Evolutionary conservation across 2,888 invertebrate species (phyloP).

Genomic region (Callosobruchus maculatus): DNA sequence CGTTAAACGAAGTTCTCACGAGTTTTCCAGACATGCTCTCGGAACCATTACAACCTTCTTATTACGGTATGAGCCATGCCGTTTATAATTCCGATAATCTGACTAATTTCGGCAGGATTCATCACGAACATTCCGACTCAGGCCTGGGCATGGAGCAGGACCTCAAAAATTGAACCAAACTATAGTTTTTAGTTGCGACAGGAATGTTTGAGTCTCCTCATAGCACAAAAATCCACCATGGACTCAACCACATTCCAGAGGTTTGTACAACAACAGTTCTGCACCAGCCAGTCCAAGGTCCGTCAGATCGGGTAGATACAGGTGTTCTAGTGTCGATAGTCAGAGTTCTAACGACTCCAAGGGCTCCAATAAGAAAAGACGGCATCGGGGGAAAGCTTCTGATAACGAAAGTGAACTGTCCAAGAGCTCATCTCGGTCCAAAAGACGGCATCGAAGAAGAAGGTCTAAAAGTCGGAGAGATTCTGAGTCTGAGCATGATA

Average conservation of each 20-base stretch:
- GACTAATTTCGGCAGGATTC: too few species aligned
- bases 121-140: too few species aligned
- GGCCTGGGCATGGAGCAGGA: too few species aligned
- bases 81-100: too few species aligned
- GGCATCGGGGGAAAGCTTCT: conserved; percentile 79
- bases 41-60: background rate
- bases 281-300: conserved; percentile 72
- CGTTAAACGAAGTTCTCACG: background rate
- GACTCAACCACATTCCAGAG: conserved; percentile 68
- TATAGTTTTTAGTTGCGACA: too few species aligned
- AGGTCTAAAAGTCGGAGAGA: conserved; percentile 74
- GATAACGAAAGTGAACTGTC: conserved; percentile 90
- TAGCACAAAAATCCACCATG: conserved; percentile 81
- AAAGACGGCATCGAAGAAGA: conserved; percentile 70
- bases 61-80: background rate
- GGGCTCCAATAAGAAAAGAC: conserved; percentile 64
- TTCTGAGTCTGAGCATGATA: conserved; percentile 66
- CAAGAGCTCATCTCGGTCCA: conserved; percentile 77
- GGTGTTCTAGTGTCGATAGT: conserved; percentile 83
- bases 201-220: conserved; percentile 68
- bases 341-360: conserved; percentile 85
- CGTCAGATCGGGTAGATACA: conserved; percentile 68
- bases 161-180: too few species aligned
- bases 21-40: background rate
- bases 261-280: conserved; percentile 60